A percentile compares a stretch with the other conserved stretches of the same genome.
These are phyloP conservation scores for Eretmochelys imbricata DNA, from an alignment of 2,113 vertebrate species.

Conservation along the genomic window DNA sequence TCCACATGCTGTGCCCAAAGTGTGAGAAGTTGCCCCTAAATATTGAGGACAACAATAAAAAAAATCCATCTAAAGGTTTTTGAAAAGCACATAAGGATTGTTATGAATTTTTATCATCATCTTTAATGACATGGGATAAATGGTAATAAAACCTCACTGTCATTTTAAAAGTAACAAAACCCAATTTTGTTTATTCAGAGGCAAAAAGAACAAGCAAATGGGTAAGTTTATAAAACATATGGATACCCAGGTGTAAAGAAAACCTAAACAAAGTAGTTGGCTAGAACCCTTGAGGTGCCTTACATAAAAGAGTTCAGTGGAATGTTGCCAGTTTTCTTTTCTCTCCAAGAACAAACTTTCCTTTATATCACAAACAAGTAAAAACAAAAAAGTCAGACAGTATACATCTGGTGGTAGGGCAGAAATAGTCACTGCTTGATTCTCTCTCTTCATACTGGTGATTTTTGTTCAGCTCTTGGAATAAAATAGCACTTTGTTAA, in stretches of 20 bases:
- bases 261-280: constrained; percentile 52
- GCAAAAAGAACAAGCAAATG: constrained; percentile 29
- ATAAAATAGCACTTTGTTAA: background rate
- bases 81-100: background rate
- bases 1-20: background rate
- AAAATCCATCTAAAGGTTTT: background rate
- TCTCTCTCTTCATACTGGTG: background rate
- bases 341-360: constrained; percentile 34
- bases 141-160: background rate
- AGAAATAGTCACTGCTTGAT: background rate
- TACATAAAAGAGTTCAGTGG: constrained; percentile 25
- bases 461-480: background rate
- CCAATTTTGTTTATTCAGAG: background rate
- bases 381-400: constrained; percentile 2
- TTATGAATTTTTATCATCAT: background rate
- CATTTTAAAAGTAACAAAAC: background rate
- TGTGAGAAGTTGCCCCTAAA: background rate
- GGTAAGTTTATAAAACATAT: constrained; percentile 52
- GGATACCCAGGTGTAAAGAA: constrained; percentile 53
- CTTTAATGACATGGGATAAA: constrained; percentile 17
- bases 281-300: constrained; percentile 35
- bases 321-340: constrained; percentile 46
- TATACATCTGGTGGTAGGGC: constrained; percentile 23
- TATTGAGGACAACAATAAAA: background rate
- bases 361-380: constrained; percentile 40